Evolutionary conservation across 2,113 vertebrate species (phyloP).

Genomic region (Coregonus clupeaformis): DNA sequence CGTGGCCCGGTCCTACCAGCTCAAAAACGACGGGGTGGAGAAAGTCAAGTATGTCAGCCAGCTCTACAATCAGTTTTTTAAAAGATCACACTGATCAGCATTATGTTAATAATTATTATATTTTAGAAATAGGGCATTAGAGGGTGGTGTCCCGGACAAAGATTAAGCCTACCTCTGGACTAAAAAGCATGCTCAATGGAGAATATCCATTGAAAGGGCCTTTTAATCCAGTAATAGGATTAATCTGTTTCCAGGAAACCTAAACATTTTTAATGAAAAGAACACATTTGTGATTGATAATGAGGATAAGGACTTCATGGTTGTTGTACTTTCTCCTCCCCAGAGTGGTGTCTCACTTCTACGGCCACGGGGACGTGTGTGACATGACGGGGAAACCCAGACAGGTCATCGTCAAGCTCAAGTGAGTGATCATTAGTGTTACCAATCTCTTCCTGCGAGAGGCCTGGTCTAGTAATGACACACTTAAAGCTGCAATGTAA

Average conservation of each 20-base stretch:
- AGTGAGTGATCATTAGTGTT: conserved; percentile 78
- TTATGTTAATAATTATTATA: neutral
- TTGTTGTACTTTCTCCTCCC: neutral
- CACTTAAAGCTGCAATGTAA: neutral
- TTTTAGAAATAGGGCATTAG: neutral
- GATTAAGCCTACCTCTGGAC: too few species aligned
- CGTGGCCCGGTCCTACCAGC: conserved; percentile 84
- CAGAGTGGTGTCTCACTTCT: conserved; percentile 97
- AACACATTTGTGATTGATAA: neutral
- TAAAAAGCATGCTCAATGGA: too few species aligned
- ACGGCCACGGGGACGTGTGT: conserved; percentile 93
- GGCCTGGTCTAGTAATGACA: neutral
- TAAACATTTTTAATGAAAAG: neutral
- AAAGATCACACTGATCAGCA: neutral
- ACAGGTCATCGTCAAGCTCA: conserved; percentile 96
- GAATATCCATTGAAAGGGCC: too few species aligned
- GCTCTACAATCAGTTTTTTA: neutral
- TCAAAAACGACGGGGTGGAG: conserved; percentile 82
- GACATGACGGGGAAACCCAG: conserved; percentile 94
- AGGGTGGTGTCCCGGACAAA: too few species aligned
- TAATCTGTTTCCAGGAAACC: too few species aligned
- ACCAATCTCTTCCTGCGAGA: too few species aligned
- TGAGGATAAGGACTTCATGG: neutral
- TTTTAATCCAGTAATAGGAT: too few species aligned
- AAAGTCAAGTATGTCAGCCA: conserved; percentile 82